Evolutionary conservation across 2,113 vertebrate species (phyloP), one percentile per base, ranked within the genome.

Genomic region (Arenaria interpres): DNA sequence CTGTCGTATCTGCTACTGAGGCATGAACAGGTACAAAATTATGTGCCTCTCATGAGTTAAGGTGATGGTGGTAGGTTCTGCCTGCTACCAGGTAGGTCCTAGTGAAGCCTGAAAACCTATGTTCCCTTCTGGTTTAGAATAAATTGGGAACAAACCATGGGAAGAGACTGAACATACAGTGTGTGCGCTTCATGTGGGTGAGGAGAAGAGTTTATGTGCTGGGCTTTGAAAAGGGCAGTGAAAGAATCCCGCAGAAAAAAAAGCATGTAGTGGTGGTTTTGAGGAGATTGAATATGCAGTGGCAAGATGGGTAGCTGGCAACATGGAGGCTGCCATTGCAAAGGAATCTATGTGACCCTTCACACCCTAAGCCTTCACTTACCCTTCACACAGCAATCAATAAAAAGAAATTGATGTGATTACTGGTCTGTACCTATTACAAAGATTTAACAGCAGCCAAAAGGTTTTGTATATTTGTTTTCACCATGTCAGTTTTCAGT

Each of bases 1-100:
- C 9, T 54, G 5, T 67, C 0, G 0, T 48, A 37, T n/a, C 13
- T 2, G 0, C 18, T 33, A 10, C 48, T 57, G 39, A 23, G 10
- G 19, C 5, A 22, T 23, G 30, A 76, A 30, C 3, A 74, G 17
- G 5, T 8, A 37, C 1, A 74, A 56, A 73, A 84, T 35, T 12
- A 14, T 1, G 0, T 62, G 4, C 16, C 33, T 86, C 35, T 86
- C 1, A 25, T 51, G 32, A 59, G 17, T 0, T 41, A 12, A 5
- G 8, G 4, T n/a, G 12, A 10, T 46, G 19, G 3, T 39, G 5
- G 15, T 25, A 62, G 4, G 12, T 60, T 50, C 50, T 69, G 10
- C 8, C 27, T 46, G 4, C 32, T 0, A 3, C 10, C 22, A 35
- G 18, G 13, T 22, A 56, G 17, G 28, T 60, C 30, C 57, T 82